Conservation (phyloP, 2,113 vertebrate genomes). For the Oncorhynchus nerka region DNA sequence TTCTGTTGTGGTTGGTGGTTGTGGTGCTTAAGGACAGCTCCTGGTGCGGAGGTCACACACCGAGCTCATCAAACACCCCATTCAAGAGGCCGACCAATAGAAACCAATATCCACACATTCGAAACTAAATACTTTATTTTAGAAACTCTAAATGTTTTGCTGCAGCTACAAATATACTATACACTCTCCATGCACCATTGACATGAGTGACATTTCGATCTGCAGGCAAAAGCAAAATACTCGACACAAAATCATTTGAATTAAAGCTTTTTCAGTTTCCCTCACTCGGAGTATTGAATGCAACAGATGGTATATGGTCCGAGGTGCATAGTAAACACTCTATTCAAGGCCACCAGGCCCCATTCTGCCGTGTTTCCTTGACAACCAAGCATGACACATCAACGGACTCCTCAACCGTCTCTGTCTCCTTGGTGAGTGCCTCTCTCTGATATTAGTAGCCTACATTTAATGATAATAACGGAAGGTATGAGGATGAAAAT, state of each 20-base stretch:
- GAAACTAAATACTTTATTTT: too few species aligned
- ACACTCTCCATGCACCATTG: too few species aligned
- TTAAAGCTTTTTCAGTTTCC: not conserved
- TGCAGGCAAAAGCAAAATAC: not conserved
- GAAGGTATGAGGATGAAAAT: conserved; percentile 10
- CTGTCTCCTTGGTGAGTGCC: conserved; percentile 45
- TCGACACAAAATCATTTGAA: not conserved
- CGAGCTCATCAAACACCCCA: too few species aligned
- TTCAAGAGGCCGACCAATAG: too few species aligned
- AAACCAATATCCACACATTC: too few species aligned
- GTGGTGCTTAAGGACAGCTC: too few species aligned
- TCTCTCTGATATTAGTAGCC: conserved; percentile 29
- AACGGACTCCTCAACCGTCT: conserved; percentile 41
- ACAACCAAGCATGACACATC: conserved; percentile 57
- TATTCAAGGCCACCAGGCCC: conserved; percentile 23
- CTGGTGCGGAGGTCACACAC: too few species aligned
- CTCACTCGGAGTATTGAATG: not conserved
- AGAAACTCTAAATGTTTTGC: too few species aligned
- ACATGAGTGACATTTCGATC: too few species aligned
- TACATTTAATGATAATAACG: not conserved
- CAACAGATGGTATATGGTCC: conserved; percentile 21
- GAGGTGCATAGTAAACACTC: conserved; percentile 20
- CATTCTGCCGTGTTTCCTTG: conserved; percentile 56
- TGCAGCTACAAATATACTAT: too few species aligned
- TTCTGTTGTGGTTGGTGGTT: too few species aligned